phyloP scores from a whole-genome alignment of 1,140 invertebrate genomes.

The Trichonephila clavipes region DNA sequence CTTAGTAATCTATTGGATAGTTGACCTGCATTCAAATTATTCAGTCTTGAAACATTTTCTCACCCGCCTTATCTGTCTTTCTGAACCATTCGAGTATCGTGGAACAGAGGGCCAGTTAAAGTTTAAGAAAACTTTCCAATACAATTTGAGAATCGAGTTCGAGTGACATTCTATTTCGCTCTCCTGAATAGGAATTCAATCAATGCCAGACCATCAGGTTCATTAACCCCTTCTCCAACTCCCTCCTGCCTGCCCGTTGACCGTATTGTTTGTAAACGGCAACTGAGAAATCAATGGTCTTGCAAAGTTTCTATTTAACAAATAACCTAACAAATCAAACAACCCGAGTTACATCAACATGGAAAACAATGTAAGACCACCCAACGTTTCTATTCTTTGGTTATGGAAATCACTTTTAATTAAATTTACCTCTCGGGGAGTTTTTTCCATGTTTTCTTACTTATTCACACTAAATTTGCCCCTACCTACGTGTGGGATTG shows the following conservation, averaged over 20 bases:
- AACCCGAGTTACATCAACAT: neutral
- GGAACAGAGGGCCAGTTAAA: neutral
- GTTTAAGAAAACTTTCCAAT: neutral
- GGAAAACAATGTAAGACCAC: neutral
- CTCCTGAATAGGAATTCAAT: slow-evolving; percentile 38
- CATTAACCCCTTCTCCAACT: neutral
- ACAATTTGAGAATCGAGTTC: neutral
- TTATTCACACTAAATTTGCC: too few relatives aligned
- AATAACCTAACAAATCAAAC: neutral
- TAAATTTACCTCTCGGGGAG: neutral
- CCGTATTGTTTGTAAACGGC: slow-evolving; percentile 3
- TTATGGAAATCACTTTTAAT: slow-evolving; percentile 8
- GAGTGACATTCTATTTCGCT: slow-evolving; percentile 26
- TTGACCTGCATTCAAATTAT: neutral
- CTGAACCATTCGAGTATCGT: neutral
- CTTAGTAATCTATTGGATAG: neutral
- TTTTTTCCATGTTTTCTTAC: too few relatives aligned
- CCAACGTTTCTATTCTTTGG: neutral
- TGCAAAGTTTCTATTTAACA: slow-evolving; percentile 2
- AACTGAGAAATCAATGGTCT: neutral
- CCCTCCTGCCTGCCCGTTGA: neutral
- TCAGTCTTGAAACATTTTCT: neutral
- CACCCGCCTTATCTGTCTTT: neutral
- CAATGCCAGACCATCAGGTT: slow-evolving; percentile 29
- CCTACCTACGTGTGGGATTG: too few relatives aligned